A percentile compares a stretch with the other conserved stretches of the same genome.
Conservation (phyloP, 2,113 vertebrate genomes). For the Phaetusa simplex region DNA sequence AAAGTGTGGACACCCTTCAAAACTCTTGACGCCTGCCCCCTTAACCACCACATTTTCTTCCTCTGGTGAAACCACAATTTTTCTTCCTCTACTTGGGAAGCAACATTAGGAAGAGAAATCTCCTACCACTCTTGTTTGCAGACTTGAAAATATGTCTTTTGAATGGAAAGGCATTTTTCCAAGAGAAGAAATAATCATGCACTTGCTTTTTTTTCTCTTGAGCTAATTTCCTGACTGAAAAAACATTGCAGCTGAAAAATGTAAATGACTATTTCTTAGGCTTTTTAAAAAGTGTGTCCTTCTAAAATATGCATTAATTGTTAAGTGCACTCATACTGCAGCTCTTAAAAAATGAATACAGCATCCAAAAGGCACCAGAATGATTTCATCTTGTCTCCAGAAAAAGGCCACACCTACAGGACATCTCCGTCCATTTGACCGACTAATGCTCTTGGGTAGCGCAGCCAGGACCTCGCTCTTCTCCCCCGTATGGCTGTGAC, state of each 20-base stretch:
- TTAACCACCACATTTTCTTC: neutral
- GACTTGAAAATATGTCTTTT: neutral
- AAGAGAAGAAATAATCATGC: neutral
- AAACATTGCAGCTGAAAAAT: neutral
- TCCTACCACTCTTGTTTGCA: neutral
- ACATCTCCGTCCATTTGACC: neutral
- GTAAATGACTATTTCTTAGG: neutral
- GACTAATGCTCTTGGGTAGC: neutral
- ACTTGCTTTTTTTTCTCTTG: neutral
- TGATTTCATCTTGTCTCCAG: neutral
- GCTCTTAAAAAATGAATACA: neutral
- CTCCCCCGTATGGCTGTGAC: rapidly evolving
- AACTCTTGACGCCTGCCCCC: neutral
- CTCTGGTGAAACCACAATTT: neutral
- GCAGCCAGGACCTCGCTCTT: neutral
- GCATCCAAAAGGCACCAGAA: neutral
- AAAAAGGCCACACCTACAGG: neutral
- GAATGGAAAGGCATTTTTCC: neutral
- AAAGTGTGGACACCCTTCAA: neutral
- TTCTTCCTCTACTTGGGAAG: neutral
- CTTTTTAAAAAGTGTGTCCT: neutral
- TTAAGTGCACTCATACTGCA: neutral
- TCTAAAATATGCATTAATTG: neutral
- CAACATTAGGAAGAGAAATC: neutral
- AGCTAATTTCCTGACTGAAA: neutral